Conservation (phyloP, 2,888 invertebrate genomes). For the Sacculina carcini region DNA sequence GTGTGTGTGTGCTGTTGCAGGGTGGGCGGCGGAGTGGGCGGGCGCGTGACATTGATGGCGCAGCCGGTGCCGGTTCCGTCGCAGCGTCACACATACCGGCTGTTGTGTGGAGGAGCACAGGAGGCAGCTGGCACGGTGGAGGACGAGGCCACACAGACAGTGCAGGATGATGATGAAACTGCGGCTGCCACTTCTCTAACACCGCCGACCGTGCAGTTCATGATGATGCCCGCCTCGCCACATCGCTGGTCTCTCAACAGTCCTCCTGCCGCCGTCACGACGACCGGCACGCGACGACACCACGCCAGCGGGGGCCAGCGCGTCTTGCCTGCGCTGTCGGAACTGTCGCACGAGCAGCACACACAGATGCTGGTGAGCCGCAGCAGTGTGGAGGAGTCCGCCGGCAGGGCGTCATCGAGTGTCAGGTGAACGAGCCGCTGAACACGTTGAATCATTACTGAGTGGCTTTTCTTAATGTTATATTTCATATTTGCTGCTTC, state of each 20-base stretch:
- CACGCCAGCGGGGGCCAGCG: neutral
- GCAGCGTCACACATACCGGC: constrained; percentile 28
- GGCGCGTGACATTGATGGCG: no score
- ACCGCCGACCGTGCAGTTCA: constrained; percentile 15
- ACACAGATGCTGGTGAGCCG: neutral
- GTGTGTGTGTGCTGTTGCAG: no score
- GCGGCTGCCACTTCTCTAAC: no score
- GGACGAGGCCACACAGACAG: neutral
- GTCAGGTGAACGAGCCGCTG: neutral
- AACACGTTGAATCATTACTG: no score
- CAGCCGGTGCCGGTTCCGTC: constrained; percentile 52
- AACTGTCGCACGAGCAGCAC: neutral
- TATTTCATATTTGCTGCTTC: no score
- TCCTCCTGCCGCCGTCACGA: neutral
- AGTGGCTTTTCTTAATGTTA: no score
- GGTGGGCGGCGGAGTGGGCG: no score
- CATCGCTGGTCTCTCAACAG: constrained; percentile 11
- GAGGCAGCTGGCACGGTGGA: constrained; percentile 11
- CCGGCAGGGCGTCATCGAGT: neutral
- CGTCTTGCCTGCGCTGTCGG: neutral
- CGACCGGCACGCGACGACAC: neutral
- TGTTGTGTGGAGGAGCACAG: no score
- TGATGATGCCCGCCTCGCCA: constrained; percentile 18
- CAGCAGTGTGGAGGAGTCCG: neutral
- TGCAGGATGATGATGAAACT: neutral